phyloP scores from a whole-genome alignment of 2,797 vertebrate genomes.

The Threskiornis aethiopicus region DNA sequence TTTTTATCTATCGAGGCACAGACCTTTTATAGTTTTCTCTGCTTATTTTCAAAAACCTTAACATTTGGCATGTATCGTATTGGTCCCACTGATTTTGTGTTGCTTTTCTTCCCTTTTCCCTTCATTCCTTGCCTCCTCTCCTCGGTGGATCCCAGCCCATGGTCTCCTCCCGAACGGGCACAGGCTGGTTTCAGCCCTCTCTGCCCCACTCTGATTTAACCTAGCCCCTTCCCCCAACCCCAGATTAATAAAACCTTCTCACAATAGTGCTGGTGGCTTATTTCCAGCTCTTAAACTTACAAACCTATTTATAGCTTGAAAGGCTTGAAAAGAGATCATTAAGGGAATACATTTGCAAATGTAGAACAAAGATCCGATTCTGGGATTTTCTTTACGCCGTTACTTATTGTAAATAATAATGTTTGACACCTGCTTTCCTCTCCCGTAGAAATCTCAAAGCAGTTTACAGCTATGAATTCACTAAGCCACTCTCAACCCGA shows the following conservation, averaged over 20 bases:
- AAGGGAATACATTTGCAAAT: background rate
- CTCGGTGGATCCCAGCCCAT: background rate
- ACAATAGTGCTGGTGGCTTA: background rate
- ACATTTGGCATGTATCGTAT: fast-evolving
- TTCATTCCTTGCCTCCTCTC: background rate
- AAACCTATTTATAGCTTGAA: conserved; percentile 3
- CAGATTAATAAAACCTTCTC: background rate
- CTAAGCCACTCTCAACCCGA: background rate
- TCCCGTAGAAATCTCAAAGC: background rate
- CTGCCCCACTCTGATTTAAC: background rate
- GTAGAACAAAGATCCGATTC: conserved; percentile 15
- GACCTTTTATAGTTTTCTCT: background rate
- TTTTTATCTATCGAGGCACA: background rate
- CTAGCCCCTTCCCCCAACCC: background rate
- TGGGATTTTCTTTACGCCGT: background rate
- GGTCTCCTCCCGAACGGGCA: background rate
- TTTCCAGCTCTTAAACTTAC: conserved; percentile 25
- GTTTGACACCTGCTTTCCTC: conserved; percentile 41
- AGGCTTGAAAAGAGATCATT: conserved; percentile 5
- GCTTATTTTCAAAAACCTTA: conserved; percentile 17
- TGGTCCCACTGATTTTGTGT: background rate
- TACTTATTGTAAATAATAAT: conserved; percentile 30
- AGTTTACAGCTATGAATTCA: background rate
- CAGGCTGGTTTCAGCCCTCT: background rate
- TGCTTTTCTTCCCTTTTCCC: background rate